Conservation (phyloP, 1,140 invertebrate genomes). For the Pentalonia nigronervosa region DNA sequence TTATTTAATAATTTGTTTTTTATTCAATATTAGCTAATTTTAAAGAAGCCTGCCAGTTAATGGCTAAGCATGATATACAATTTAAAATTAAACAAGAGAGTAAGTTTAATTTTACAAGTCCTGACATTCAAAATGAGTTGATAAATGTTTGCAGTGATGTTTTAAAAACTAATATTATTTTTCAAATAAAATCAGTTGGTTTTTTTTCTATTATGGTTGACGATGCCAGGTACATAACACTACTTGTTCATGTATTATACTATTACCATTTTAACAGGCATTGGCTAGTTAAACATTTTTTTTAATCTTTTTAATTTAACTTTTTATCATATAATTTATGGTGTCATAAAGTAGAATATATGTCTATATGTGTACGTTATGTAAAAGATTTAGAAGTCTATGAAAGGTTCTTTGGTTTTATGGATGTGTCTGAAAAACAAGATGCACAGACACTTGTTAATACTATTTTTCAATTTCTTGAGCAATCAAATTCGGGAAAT, state of each 20-base stretch:
- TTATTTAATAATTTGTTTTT: background rate
- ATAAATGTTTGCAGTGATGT: background rate
- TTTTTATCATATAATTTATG: too few species aligned
- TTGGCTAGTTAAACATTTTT: background rate
- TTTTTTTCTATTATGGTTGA: background rate
- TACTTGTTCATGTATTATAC: background rate
- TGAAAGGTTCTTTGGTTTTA: too few species aligned
- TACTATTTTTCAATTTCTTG: background rate
- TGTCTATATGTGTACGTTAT: too few species aligned
- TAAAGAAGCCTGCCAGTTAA: background rate
- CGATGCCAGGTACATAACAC: background rate
- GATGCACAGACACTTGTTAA: conserved; percentile 16
- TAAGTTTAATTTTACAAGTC: background rate
- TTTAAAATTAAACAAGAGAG: background rate
- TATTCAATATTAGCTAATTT: background rate
- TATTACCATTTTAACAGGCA: too few species aligned
- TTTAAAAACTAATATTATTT: background rate
- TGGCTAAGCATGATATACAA: background rate
- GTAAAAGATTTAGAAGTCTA: too few species aligned
- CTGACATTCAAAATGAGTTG: conserved; percentile 11
- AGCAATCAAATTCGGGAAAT: background rate
- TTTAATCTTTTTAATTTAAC: background rate
- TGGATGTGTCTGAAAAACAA: conserved; percentile 1
- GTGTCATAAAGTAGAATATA: too few species aligned
- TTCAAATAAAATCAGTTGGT: background rate